Percentiles rank a stretch among this genome's conserved stretches.
Evolutionary conservation across 2,797 vertebrate species (phyloP).

Genomic region (Petrocephalus schoutedeni): DNA sequence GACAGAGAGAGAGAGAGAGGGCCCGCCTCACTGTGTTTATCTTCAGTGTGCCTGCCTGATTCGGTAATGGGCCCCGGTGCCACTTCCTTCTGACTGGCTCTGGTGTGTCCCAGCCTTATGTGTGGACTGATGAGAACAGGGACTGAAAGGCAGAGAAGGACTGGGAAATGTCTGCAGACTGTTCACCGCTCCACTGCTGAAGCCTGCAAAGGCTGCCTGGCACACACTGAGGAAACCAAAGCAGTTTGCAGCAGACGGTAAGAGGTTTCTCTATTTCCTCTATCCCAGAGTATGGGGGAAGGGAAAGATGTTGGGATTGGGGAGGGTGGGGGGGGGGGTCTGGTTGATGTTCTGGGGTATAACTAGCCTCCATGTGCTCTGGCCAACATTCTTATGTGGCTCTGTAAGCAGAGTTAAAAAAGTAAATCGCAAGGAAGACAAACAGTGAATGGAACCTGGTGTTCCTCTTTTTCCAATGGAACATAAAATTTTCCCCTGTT

Average conservation of each 20-base stretch:
- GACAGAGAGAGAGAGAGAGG: neutral
- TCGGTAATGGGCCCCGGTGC: conserved; percentile 25
- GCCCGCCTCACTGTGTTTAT: conserved; percentile 34
- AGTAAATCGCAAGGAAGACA: neutral
- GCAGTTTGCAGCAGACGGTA: conserved; percentile 8
- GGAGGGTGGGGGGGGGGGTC: neutral
- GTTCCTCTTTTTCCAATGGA: neutral
- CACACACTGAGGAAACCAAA: neutral
- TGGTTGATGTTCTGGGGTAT: neutral
- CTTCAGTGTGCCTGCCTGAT: conserved; percentile 22
- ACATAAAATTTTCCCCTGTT: neutral
- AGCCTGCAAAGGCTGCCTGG: neutral
- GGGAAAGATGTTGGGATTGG: neutral
- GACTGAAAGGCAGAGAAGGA: neutral
- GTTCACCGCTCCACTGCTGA: neutral
- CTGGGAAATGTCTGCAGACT: conserved; percentile 26
- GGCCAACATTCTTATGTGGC: neutral
- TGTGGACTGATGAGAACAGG: conserved; percentile 24
- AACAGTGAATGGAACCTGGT: neutral
- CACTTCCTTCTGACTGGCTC: conserved; percentile 21
- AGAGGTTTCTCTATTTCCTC: neutral
- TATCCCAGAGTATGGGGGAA: neutral
- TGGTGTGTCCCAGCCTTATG: conserved; percentile 19
- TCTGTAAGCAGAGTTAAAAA: neutral
- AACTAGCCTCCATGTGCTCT: neutral